phyloP scores from a whole-genome alignment of 2,797 vertebrate genomes.

The Oophaga sylvatica region DNA sequence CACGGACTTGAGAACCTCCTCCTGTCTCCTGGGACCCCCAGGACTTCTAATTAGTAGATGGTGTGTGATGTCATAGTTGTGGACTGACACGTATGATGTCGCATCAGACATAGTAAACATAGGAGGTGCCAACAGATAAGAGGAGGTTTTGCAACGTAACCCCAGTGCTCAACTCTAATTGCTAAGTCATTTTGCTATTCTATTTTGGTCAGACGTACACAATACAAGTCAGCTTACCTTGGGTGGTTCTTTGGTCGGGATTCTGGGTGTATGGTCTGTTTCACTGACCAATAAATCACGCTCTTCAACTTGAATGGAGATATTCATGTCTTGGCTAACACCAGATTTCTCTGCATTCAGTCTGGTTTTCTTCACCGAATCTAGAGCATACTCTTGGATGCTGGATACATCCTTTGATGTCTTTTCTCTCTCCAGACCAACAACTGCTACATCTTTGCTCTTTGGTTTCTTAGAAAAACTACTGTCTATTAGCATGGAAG shows the following conservation, averaged over 20 bases:
- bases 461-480: not conserved
- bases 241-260: conserved; percentile 1
- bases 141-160: no score
- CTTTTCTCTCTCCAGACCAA: not conserved
- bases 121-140: no score
- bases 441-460: not conserved
- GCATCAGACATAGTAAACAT: no score
- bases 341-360: not conserved
- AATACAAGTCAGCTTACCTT: conserved; percentile 30
- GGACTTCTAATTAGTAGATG: no score
- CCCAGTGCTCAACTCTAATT: no score
- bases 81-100: no score
- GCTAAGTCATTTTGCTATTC: no score
- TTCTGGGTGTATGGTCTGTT: not conserved
- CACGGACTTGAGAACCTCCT: no score
- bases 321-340: not conserved
- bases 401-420: not conserved
- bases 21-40: no score
- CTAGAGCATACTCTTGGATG: not conserved
- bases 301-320: not conserved
- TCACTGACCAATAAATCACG: not conserved
- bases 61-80: no score
- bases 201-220: not conserved
- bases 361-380: not conserved
- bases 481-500: not conserved